Evolutionary conservation across 2,797 vertebrate genomes (phyloP), one percentile per base, ranked within the genome.

Genomic region (Mormyrops boulengeri): DNA sequence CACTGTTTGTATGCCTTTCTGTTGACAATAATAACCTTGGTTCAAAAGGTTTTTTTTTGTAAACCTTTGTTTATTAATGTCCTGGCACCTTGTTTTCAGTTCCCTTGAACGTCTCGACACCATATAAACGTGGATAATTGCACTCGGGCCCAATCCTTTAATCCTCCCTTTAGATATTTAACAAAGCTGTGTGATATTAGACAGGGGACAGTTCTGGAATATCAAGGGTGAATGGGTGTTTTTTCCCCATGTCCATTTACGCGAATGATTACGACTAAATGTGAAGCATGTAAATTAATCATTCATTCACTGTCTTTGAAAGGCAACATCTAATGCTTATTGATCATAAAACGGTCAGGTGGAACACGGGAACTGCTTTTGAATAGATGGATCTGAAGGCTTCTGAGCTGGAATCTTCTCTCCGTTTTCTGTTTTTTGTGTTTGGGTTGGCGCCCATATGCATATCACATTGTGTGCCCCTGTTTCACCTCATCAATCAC

Each of bases 11-110:
- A 80, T 41, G 34, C 14, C 17, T 80, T 44, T 80, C 38, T 44
- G 38, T 44, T 14, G 38, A n/a, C 38, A 80, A 19, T 44, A 80
- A 41, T 44, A 80, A 80, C 73, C 38, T 80, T 44, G 73, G 73
- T 80, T 80, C 17, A 80, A n/a, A 80, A n/a, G 38, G 47, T n/a
- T 47, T 41, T 77, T 38, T 47, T 50, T 85, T n/a, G 49, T 80
- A 17, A 50, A 44, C 47, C 47, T 26, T 50, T 89, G 47, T 89
- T 73, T 89, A 88, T 89, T 90, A 89, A 62, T 90, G 85, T 87
- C 41, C 85, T 90, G 82, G 88, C 82, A 91, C 85, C 91, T 91
- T 90, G 88, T 87, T 88, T 38, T 88, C 85, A 73, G 66, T 53
- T 12, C 34, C 89, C 66, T 86, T 50, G 38, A 88, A 77, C 85